Evolutionary conservation across 37 sponge, comb jelly and placozoan genomes (phyloP).

Genomic region (Crambe crambe): DNA sequence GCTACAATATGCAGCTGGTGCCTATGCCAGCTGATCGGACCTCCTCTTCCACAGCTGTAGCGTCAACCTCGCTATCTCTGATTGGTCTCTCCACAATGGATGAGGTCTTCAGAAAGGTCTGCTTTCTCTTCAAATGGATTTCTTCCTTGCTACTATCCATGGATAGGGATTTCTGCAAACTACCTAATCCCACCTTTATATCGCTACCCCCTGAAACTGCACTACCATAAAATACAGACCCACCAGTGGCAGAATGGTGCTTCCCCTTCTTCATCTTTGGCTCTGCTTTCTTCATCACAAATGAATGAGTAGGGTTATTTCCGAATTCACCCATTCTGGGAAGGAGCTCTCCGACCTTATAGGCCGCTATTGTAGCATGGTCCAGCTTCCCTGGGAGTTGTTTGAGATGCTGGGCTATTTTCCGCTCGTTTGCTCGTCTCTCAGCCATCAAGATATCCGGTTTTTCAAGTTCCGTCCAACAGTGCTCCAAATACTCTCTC

Average conservation of each 20-base stretch:
- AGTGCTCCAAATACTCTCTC: constrained; percentile 57
- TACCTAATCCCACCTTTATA: background rate
- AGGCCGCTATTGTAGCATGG: constrained; percentile 77
- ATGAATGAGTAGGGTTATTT: constrained; percentile 21
- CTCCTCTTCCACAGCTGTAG: too few species aligned
- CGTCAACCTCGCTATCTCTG: too few species aligned
- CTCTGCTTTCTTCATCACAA: constrained; percentile 3
- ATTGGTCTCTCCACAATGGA: too few species aligned
- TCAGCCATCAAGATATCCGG: constrained; percentile 30
- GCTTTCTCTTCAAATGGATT: too few species aligned
- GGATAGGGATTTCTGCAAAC: background rate
- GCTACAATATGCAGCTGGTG: too few species aligned
- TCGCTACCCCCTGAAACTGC: background rate
- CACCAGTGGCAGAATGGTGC: background rate
- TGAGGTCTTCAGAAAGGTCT: too few species aligned
- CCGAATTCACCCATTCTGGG: background rate
- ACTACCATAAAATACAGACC: constrained; percentile 6
- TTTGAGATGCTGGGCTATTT: constrained; percentile 34
- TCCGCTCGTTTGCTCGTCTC: constrained; percentile 38
- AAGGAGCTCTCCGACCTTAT: constrained; percentile 30
- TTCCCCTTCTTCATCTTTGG: background rate
- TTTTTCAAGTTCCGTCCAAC: constrained; percentile 12
- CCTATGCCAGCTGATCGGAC: too few species aligned
- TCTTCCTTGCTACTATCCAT: too few species aligned
- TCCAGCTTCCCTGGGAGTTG: constrained; percentile 81